These are phyloP conservation scores for Magallana ariakensis DNA, from an alignment of 1,140 invertebrate genomes.

Conservation along the genomic window DNA sequence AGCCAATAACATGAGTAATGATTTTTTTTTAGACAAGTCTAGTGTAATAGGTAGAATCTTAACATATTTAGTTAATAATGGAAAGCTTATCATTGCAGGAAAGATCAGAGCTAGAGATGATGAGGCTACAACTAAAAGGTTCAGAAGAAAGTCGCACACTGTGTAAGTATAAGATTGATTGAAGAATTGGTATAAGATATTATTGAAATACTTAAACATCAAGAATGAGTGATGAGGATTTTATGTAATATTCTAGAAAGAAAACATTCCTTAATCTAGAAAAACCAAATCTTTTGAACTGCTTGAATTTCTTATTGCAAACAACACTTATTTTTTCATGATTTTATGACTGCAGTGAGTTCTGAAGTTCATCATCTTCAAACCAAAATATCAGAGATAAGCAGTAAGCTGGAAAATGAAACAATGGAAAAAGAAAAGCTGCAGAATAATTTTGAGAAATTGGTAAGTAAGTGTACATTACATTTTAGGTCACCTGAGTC, in stretches of 20 bases:
- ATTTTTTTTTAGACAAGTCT: no score
- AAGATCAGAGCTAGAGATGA: constrained; percentile 69
- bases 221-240: background rate
- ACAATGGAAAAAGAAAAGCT: constrained; percentile 74
- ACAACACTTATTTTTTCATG: no score
- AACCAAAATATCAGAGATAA: constrained; percentile 60
- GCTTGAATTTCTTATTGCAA: no score
- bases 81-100: constrained; percentile 46
- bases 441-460: constrained; percentile 73
- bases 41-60: no score
- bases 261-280: no score
- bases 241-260: no score
- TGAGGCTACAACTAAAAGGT: constrained; percentile 68
- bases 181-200: background rate
- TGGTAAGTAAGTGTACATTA: constrained; percentile 63
- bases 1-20: no score
- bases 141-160: constrained; percentile 75
- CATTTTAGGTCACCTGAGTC: no score
- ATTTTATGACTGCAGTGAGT: constrained; percentile 56
- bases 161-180: constrained; percentile 62
- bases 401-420: constrained; percentile 60
- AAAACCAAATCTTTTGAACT: no score
- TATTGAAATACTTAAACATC: background rate
- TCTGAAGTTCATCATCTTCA: constrained; percentile 67
- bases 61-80: no score